Evolutionary conservation across 2,797 vertebrate species (phyloP), one percentile per base, ranked within the genome.

Genomic region (Threskiornis aethiopicus): DNA sequence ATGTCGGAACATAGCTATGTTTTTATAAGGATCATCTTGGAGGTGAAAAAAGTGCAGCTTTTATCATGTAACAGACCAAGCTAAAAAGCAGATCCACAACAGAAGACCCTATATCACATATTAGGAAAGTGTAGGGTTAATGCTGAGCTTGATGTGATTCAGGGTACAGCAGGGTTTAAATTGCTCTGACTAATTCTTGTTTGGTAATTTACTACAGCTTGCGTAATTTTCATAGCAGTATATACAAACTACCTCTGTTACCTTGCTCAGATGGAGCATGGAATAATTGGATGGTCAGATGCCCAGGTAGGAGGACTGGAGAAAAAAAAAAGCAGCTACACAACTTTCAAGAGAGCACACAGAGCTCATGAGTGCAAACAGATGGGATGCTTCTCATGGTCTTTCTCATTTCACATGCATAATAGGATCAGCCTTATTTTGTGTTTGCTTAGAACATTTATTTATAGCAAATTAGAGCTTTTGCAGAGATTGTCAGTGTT

Each of bases 381-480:
- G 88, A 93, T 90, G 91, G 93, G 51, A 70, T 82, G 57, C 49
- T 84, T 77, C 73, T 92, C 17, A 44, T 66, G 55, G 55, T 73
- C 70, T 39, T 88, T 95, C 85, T 92, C 47, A 89, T 59, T 91
- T 86, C 71, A 83, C 10, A 87, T 58, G 55, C 73, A 19, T 83
- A 72, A 87, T 28, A 92, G 55, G 62, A 93, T 84, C 46, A 52
- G 80, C 42, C 82, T 71, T 91, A 64, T 72, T 95, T 90, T 93
- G 19, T 87, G 57, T 80, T 95, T 95, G 75, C 85, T 89, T 88
- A 72, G 89, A 85, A 90, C 75, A 90, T 65, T 86, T 93, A 92
- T 93, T 94, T 93, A 93, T 91, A 91, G 78, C 15, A 92, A 92
- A 94, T 89, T 46, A 77, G 65, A 95, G 88, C 54, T 87, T 95